These are phyloP conservation scores for Cataglyphis altisquamis DNA, from an alignment of 2,888 invertebrate species.

Conservation along the genomic window DNA sequence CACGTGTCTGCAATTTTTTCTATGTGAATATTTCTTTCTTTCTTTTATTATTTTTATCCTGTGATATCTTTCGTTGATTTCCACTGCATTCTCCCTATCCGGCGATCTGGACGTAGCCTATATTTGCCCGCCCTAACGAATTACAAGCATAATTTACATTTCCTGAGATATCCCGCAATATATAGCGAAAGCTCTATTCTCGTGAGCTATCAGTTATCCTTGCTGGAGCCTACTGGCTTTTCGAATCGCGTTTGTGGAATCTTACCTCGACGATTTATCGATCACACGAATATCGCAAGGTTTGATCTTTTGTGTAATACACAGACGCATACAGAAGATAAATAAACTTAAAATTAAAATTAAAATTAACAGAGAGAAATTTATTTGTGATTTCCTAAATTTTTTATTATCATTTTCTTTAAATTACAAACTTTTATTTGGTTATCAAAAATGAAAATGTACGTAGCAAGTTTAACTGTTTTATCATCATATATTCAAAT, in stretches of 20 bases:
- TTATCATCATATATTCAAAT: background rate
- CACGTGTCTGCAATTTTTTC: slow-evolving; percentile 25
- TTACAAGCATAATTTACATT: slow-evolving; percentile 44
- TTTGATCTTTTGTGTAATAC: background rate
- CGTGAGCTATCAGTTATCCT: slow-evolving; percentile 11
- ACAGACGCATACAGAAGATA: background rate
- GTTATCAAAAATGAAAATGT: background rate
- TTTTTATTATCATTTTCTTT: background rate
- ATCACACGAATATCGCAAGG: background rate
- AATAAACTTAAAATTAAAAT: slow-evolving; percentile 11
- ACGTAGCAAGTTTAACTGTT: background rate
- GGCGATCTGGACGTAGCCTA: slow-evolving; percentile 1
- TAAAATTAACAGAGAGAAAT: background rate
- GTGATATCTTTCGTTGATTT: slow-evolving; percentile 29
- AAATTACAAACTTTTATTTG: background rate
- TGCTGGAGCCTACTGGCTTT: background rate
- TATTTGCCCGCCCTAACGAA: slow-evolving; percentile 40
- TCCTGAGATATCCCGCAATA: slow-evolving; percentile 22
- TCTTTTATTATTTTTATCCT: slow-evolving; percentile 44
- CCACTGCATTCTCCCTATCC: slow-evolving; percentile 17
- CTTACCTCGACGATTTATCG: background rate
- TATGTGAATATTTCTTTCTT: background rate
- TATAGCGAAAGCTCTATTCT: slow-evolving; percentile 1
- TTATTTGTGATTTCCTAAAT: background rate
- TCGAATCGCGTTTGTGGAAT: background rate